Percentiles rank a stretch among this genome's conserved stretches.
These are phyloP conservation scores for Gadopsis marmoratus DNA, from an alignment of 2,797 vertebrate species.

Conservation along the genomic window DNA sequence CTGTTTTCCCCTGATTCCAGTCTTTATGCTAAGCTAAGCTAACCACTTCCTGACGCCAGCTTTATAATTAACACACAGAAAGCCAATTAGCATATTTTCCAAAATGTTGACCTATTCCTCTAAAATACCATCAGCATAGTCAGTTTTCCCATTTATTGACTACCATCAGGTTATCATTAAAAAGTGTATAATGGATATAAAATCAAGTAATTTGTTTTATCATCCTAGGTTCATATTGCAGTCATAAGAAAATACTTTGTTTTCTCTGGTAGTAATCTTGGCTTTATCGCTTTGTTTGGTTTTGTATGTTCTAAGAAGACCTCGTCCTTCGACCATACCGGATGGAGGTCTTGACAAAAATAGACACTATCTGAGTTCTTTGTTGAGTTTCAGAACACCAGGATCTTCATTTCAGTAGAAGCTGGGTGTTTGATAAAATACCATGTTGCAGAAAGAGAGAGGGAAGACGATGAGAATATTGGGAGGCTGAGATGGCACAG, in stretches of 20 bases:
- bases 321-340: background rate
- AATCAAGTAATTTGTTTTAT: background rate
- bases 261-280: background rate
- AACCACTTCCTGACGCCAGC: slow-evolving; percentile 4
- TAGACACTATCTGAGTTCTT: background rate
- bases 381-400: background rate
- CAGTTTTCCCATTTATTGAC: too few relatives aligned
- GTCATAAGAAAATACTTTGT: background rate
- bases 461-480: background rate
- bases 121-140: too few relatives aligned
- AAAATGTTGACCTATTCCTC: too few relatives aligned
- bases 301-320: background rate
- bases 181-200: background rate
- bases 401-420: background rate
- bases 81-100: too few relatives aligned
- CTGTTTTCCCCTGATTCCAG: background rate
- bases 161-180: too few relatives aligned
- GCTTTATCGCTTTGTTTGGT: background rate
- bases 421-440: background rate
- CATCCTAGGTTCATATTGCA: background rate
- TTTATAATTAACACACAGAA: background rate
- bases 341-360: background rate
- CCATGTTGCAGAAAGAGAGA: background rate
- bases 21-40: slow-evolving; percentile 1
- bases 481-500: background rate